Conservation (phyloP, 2,113 vertebrate genomes). For the Felis catus region F.catus_Fca126_mat1.0 CM031419.1:103374501-103375000, state of each 20-base stretch:
- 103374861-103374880: background rate
- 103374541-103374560: background rate
- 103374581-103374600: background rate
- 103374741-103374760: background rate
- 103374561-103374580: background rate
- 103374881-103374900: background rate
- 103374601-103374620: background rate
- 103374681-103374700: background rate
- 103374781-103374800: background rate
- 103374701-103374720: background rate
- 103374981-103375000: background rate
- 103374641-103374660: background rate
- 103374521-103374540: background rate
- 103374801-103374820: background rate
- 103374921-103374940: background rate
- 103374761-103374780: background rate
- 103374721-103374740: background rate
- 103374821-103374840: background rate
- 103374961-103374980: background rate
- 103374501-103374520: background rate
- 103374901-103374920: background rate
- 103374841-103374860: background rate
- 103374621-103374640: background rate
- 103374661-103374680: background rate
- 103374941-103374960: background rate